Evolutionary conservation across 2,797 vertebrate species (phyloP).

Genomic region (Esox lucius): DNA sequence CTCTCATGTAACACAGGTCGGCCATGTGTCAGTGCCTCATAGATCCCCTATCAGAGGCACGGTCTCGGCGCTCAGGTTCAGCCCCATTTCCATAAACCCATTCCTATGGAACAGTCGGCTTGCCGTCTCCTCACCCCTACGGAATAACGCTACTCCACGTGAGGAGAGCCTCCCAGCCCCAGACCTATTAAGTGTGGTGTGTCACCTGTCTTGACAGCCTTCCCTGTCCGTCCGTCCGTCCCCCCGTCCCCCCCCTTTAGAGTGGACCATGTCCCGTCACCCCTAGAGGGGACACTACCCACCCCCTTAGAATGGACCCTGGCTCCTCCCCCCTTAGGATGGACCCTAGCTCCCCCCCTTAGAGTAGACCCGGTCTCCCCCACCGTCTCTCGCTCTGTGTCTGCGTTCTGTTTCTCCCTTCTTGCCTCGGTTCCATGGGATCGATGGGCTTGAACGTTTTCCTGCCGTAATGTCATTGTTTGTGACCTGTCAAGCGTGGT

Average conservation of each 20-base stretch:
- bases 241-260: no score
- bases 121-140: conserved; percentile 22
- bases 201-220: neutral
- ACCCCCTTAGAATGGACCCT: no score
- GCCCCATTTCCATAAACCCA: conserved; percentile 75
- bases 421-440: conserved; percentile 68
- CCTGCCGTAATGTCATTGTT: conserved; percentile 76
- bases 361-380: neutral
- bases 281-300: no score
- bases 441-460: conserved; percentile 73
- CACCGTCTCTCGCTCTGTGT: no score
- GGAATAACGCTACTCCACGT: neutral
- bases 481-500: conserved; percentile 65
- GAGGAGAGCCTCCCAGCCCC: neutral
- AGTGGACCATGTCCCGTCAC: no score
- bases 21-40: conserved; percentile 67
- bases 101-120: conserved; percentile 70
- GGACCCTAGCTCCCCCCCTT: no score
- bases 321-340: no score
- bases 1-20: conserved; percentile 73
- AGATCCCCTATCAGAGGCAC: conserved; percentile 66
- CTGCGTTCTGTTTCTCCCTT: conserved; percentile 56
- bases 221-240: no score
- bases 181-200: neutral
- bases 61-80: conserved; percentile 53